Percentiles rank a stretch among this genome's conserved stretches.
phyloP scores from a whole-genome alignment of 2,888 invertebrate species.

The Pilophorus perplexus region DNA sequence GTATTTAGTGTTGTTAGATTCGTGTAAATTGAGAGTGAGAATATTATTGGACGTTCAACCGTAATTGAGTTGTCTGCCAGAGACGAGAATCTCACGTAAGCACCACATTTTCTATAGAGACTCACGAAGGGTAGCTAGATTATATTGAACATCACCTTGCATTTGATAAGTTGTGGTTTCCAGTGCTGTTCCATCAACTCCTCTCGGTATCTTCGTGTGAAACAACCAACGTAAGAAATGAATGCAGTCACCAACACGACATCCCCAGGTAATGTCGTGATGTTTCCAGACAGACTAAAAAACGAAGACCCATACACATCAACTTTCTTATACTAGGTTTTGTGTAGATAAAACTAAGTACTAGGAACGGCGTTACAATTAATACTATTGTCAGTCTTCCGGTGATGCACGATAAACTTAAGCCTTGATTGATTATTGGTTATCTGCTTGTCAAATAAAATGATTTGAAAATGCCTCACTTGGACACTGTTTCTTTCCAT shows the following conservation, averaged over 20 bases:
- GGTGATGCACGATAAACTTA: no score
- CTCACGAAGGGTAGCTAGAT: no score
- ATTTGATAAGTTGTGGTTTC: conserved; percentile 72
- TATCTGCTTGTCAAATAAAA: neutral
- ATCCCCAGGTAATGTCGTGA: conserved; percentile 81
- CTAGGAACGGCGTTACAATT: neutral
- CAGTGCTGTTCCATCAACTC: conserved; percentile 76
- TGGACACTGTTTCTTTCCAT: conserved; percentile 68
- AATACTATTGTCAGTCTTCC: no score
- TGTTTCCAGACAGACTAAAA: conserved; percentile 68
- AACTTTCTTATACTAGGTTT: no score
- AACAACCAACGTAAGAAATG: conserved; percentile 92
- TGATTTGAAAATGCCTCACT: no score
- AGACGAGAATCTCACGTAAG: neutral
- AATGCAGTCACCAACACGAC: conserved; percentile 86
- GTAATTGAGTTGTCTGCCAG: neutral
- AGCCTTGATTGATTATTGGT: no score
- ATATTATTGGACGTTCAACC: neutral
- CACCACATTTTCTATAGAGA: no score
- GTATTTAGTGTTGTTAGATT: no score
- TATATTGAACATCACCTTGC: no score
- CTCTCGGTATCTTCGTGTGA: conserved; percentile 76
- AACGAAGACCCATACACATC: no score
- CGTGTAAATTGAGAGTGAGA: no score
- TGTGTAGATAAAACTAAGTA: no score